Evolutionary conservation across 2,797 vertebrate species (phyloP), one percentile per base, ranked within the genome.

Genomic region (Cygnus olor): DNA sequence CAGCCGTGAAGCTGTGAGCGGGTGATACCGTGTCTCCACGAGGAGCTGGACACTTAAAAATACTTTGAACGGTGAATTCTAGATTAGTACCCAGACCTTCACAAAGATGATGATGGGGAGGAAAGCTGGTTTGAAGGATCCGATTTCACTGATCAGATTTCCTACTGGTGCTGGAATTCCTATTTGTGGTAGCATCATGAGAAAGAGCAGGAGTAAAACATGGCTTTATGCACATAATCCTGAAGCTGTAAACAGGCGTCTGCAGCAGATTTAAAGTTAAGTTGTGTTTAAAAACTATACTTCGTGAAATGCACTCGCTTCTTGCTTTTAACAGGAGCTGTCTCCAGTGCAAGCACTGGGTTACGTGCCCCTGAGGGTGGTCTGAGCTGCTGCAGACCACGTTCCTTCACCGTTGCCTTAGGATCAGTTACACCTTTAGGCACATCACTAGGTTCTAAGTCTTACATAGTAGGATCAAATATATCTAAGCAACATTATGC

Each of bases 401-500:
- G 49, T 53, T 93, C 61, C 54, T 65, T 1, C 4, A 36, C 78
- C 83, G 42, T 14, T 93, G n/a, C 60, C 96, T 80, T 49, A 85
- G 94, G 83, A 82, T 94, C 78, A 40, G 68, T 71, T 94, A 80
- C 78, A 94, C 65, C 80, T 93, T 70, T 69, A 28, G 58, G 54
- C 34, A 42, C 34, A 17, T 69, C 3, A 2, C 63, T 28, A 27
- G 21, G 18, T 36, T 45, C 42, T 28, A 17, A 38, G 25, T 40
- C 60, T 51, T 63, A 28, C 40, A 2, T 12, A 36, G 60, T 93
- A 89, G 77, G 91, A 74, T 93, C 71, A 45, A 36, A 44, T 57
- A 10, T 9, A 13, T 91, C n/a, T 30, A 54, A 94, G 85, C 71
- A 82, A 14, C 68, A 68, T 22, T 34, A 12, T 12, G 60, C 58